Evolutionary conservation across 2,888 invertebrate genomes (phyloP), one percentile per base, ranked within the genome.

Genomic region (Lissonota sp.): DNA sequence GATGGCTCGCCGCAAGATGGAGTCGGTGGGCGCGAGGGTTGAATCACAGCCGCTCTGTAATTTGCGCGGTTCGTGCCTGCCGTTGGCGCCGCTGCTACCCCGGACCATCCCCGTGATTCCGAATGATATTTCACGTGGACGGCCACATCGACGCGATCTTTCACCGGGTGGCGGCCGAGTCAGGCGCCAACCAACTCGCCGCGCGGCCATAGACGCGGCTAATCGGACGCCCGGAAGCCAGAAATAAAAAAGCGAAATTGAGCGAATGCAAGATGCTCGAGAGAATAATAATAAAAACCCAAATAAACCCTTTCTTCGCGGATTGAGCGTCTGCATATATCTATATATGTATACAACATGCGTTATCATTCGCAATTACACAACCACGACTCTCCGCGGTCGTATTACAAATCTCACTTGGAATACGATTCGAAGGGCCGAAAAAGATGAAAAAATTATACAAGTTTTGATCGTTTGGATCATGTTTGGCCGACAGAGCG

Each of bases 21-120:
- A 80, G 74, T 71, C 73, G 67, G 57, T 16, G 26, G 66, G 14
- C 60, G 60, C 72, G 74, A 67, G 57, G 73, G 42, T 37, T n/a
- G 42, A 16, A 42, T 72, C 73, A 44, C 79, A 83, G 82, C 86
- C 87, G 86, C 87, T 86, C 90, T 90, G 88, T 90, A 91, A 91
- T 91, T 91, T 91, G 87, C 86, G 89, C 89, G 89, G 87, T 89
- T 64, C 87, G 86, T 87, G 89, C 90, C 88, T 84, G 87, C 80
- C 75, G 73, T 75, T 14, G 14, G 26, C 40, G 49, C 69, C 76
- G 51, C 60, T 40, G 49, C 51, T 42, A n/a, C 46, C 67, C 55
- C 63, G 79, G 84, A 69, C 79, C 83, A 75, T 85, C 86, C 82
- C 77, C 83, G 77, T 6, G 49, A 72, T 80, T 76, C 83, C 78